These are phyloP conservation scores for Amphipoea lucens DNA, from an alignment of 2,888 invertebrate species.

Conservation along the genomic window DNA sequence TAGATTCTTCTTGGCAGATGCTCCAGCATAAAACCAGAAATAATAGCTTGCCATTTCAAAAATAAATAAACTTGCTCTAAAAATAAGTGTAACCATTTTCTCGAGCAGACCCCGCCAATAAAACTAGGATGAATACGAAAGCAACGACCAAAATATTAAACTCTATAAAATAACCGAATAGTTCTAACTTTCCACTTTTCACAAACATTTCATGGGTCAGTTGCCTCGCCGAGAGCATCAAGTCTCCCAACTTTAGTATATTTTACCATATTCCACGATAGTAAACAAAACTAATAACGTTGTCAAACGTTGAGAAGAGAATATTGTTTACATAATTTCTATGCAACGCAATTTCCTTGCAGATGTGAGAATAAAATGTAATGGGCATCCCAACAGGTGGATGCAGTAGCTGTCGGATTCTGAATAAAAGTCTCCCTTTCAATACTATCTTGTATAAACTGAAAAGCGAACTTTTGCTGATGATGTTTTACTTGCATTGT, in stretches of 20 bases:
- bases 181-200: constrained; percentile 48
- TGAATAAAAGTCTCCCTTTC: background rate
- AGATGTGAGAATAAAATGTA: constrained; percentile 36
- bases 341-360: constrained; percentile 46
- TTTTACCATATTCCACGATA: constrained; percentile 54
- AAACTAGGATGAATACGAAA: constrained; percentile 44
- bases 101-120: constrained; percentile 21
- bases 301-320: constrained; percentile 55
- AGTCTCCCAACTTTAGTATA: constrained; percentile 55
- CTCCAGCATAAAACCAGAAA: background rate
- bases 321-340: constrained; percentile 63
- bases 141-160: constrained; percentile 37
- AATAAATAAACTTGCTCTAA: constrained; percentile 25
- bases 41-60: background rate
- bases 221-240: constrained; percentile 46
- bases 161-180: constrained; percentile 35
- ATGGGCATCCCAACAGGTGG: background rate
- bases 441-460: background rate
- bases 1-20: background rate
- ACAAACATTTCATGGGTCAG: constrained; percentile 50
- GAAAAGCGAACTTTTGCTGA: background rate
- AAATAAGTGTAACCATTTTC: constrained; percentile 32
- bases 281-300: constrained; percentile 63
- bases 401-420: background rate
- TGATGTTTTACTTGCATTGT: background rate